Base-by-base conservation (phyloP, 1,140 invertebrate species). In the Drosophila baimaii region DNA sequence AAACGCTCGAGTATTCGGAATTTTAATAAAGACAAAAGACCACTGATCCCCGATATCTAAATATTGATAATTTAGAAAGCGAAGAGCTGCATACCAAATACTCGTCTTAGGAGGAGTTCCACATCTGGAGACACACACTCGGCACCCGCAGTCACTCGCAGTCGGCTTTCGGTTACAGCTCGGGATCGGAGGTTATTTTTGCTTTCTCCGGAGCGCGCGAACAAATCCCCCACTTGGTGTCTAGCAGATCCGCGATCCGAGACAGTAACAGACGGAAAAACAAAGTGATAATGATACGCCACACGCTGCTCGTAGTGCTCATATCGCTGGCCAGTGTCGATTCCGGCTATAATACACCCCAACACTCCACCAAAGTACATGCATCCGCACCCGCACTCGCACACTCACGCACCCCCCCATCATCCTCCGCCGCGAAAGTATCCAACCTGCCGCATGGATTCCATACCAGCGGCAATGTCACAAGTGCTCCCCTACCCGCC, bases 1-100 rank as follows among this genome's bases (percentile, higher is more conserved):
- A 86, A 88, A 88, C 81, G 61, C 61, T n/a, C 49, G 73, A 77
- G 76, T 86, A 73, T 62, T 80, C 61, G 68, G 54, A 79, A 46
- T 29, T 69, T 41, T 35, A 35, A 23, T 39, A 44, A 43, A 74
- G 9, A 59, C 46, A 64, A 44, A 56, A 61, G 46, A 70, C 56
- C 39, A 56, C 31, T 51, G 64, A 73, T 58, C 54, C 62, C 54
- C 62, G 35, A 66, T 54, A 61, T 44, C 64, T 43, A 54, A 23
- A 52, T 43, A 73, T 82, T 66, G 72, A 55, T 80, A 83, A 83
- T 89, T 89, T 89, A 88, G 83, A 88, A 88, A 88, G 83, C 68
- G 73, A 33, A 54, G 31, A 76, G 59, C 65, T 74, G 72, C 66
- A 76, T 75, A 82, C 57, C 70, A 78, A 70, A 76, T 46, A 58